phyloP scores from a whole-genome alignment of 2,888 invertebrate genomes.

The Hecatera dysodea region DNA sequence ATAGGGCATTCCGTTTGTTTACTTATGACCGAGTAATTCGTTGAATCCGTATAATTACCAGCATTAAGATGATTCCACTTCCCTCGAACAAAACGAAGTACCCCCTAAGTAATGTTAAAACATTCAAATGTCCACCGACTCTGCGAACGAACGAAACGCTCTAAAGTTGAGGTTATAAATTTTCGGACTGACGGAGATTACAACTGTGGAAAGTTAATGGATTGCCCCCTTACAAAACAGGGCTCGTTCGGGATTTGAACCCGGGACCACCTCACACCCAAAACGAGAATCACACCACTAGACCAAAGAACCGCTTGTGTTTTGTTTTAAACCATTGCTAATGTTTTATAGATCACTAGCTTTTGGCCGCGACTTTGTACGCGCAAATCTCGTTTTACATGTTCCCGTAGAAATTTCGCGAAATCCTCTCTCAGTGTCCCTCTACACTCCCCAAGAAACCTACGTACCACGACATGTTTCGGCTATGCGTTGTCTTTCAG shows the following conservation, averaged over 20 bases:
- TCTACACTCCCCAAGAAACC: too few species aligned
- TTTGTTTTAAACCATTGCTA: not conserved
- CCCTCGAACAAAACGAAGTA: conserved; percentile 80
- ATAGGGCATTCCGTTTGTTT: conserved; percentile 89
- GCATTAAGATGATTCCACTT: conserved; percentile 90
- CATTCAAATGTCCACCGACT: conserved; percentile 88
- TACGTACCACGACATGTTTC: too few species aligned
- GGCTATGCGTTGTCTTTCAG: too few species aligned
- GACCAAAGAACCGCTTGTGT: conserved; percentile 86
- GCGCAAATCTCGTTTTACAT: too few species aligned
- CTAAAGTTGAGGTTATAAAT: conserved; percentile 87
- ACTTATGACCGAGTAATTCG: conserved; percentile 90
- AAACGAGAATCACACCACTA: conserved; percentile 91
- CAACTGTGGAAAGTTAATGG: conserved; percentile 77
- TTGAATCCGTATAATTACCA: conserved; percentile 90
- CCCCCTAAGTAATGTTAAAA: conserved; percentile 88
- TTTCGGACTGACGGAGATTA: conserved; percentile 78
- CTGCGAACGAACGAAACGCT: conserved; percentile 65
- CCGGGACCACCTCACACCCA: conserved; percentile 90
- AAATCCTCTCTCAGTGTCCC: too few species aligned
- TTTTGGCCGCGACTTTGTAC: too few species aligned
- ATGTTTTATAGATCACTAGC: not conserved
- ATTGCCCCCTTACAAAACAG: conserved; percentile 70
- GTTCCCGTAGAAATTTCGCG: too few species aligned
- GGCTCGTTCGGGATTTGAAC: conserved; percentile 90